Conservation (phyloP, 2,113 vertebrate species). For the Mastomys natalensis region DNA sequence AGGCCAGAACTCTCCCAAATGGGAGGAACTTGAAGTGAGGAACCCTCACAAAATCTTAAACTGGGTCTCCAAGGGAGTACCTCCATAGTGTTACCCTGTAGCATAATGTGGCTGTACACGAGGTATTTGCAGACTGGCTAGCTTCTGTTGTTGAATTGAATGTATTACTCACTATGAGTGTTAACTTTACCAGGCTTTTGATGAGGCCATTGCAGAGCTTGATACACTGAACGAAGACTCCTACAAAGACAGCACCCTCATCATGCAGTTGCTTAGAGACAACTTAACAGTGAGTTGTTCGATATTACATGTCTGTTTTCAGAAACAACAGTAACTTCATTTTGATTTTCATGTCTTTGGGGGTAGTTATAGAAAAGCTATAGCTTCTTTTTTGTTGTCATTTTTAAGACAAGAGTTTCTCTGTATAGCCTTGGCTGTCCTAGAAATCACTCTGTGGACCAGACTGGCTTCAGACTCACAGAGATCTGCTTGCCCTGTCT, state of each 20-base stretch:
- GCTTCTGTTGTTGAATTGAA: neutral
- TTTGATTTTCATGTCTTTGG: neutral
- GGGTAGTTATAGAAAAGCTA: neutral
- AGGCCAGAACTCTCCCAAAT: neutral
- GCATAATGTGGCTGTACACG: neutral
- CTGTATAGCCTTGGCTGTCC: neutral
- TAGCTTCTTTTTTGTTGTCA: neutral
- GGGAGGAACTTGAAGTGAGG: neutral
- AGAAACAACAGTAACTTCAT: neutral
- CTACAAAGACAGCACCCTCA: constrained; percentile 99
- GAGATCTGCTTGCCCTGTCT: neutral
- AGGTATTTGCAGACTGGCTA: neutral
- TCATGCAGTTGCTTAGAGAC: constrained; percentile 99
- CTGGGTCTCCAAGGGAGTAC: neutral
- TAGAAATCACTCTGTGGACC: neutral
- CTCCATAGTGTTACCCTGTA: neutral
- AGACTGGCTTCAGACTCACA: neutral
- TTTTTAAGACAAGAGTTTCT: neutral
- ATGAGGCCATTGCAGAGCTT: constrained; percentile 96
- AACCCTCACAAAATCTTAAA: neutral
- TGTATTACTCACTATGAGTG: neutral
- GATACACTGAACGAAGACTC: constrained; percentile 97
- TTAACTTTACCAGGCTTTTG: constrained; percentile 92
- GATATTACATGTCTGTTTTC: neutral
- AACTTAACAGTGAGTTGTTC: constrained; percentile 96